Evolutionary conservation across 37 sponge, comb jelly and placozoan genomes (phyloP), one percentile per base, ranked within the genome.

Genomic region (Aphrocallistes beatrix): DNA sequence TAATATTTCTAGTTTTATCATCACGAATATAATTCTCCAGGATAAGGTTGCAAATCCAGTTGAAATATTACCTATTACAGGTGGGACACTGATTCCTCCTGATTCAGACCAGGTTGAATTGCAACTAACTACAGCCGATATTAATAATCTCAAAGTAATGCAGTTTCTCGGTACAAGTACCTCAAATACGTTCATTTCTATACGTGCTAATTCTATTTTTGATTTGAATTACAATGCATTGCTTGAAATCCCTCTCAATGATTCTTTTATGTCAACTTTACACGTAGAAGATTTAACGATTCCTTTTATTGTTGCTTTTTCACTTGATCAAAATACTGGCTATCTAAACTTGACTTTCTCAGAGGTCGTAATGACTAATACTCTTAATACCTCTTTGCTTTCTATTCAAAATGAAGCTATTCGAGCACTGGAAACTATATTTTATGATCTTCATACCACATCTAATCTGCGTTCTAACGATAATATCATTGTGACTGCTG

Each of bases 171-270:
- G 75, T 60, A 60, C 75, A 3, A 60, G 75, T 13, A 1, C 34
- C 10, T 8, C 32, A 8, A 60, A 60, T 13, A 60, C 75, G 3
- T 60, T 60, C 21, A 19, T 60, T 60, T 60, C 75, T 28, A 19
- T 60, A 25, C 34, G 28, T 60, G 17, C 75, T 60, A 60, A 60
- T 28, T 19, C 8, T 60, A 83, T 95, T 1, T 23, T 60, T 13
- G 96, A 95, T 48, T 93, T 91, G 91, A 88, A 82, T 51, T 37
- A 51, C 36, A 95, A 95, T 51, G 50, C 81, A 16, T 38, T 95
- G 9, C 50, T 51, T 81, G 87, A 39, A 28, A 88, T 88, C 16
- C 13, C 87, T 0, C 16, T 19, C 0, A 23, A 36, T 28, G 21
- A 36, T 37, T 90, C 75, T 13, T 60, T 60, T 32, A 60, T 60